Evolutionary conservation across 2,113 vertebrate genomes (phyloP).

Genomic region (Uria aalge): DNA sequence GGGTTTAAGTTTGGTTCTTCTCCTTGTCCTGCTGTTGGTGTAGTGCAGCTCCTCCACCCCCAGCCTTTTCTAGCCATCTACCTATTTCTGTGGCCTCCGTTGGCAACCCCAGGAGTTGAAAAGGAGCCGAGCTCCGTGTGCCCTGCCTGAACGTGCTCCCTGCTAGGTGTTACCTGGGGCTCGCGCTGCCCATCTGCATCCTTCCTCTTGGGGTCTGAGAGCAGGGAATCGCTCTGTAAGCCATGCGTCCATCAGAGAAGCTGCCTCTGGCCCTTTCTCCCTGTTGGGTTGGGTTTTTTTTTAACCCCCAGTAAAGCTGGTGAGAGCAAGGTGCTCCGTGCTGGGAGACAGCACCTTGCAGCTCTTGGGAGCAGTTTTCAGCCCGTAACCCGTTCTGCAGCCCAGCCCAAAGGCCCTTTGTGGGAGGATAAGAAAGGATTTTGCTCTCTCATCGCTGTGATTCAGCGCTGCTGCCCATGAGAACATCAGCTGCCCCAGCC

Average conservation of each 20-base stretch:
- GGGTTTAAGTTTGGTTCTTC: not conserved
- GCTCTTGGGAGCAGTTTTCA: not conserved
- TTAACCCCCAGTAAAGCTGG: not conserved
- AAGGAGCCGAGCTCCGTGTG: not conserved
- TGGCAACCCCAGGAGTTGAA: not conserved
- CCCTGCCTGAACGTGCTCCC: not conserved
- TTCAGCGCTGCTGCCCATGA: not conserved
- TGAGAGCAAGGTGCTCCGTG: not conserved
- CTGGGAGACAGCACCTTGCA: not conserved
- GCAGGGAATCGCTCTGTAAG: accelerated
- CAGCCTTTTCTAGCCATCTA: accelerated
- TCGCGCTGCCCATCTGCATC: not conserved
- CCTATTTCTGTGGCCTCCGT: not conserved
- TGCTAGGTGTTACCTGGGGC: not conserved
- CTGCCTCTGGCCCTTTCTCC: not conserved
- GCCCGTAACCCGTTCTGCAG: accelerated
- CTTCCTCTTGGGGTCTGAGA: accelerated
- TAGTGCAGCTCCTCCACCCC: not conserved
- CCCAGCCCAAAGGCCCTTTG: not conserved
- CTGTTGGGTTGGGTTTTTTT: no score
- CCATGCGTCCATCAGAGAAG: accelerated
- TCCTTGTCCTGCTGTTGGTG: not conserved
- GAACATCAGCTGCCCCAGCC: not conserved
- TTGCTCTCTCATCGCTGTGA: not conserved
- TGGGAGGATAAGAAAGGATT: not conserved